These are phyloP conservation scores for Novumbra hubbsi DNA, from an alignment of 2,797 vertebrate species.

Conservation along the genomic window DNA sequence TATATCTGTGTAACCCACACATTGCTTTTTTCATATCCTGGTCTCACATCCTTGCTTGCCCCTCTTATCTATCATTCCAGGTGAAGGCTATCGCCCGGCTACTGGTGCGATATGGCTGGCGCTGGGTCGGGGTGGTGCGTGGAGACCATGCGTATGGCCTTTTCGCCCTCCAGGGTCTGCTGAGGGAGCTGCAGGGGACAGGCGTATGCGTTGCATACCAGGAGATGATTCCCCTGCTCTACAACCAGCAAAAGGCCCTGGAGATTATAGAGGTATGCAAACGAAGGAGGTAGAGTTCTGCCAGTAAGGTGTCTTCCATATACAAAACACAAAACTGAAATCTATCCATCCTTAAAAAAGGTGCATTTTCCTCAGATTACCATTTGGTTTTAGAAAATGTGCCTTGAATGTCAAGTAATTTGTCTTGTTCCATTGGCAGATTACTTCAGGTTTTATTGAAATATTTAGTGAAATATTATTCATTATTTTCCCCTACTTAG, in stretches of 20 bases:
- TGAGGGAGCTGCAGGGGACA: conserved; percentile 65
- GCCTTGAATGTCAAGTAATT: no score
- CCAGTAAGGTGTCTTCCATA: background rate
- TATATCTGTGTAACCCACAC: no score
- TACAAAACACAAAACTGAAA: no score
- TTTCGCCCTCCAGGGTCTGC: conserved; percentile 70
- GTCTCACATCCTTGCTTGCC: no score
- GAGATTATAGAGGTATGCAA: conserved; percentile 66
- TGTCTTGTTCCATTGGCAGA: no score
- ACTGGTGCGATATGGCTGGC: conserved; percentile 70
- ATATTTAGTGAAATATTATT: background rate
- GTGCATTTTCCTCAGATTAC: no score
- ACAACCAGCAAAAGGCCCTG: conserved; percentile 56
- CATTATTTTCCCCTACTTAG: background rate
- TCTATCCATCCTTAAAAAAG: no score
- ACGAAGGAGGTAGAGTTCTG: background rate
- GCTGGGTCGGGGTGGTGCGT: conserved; percentile 71
- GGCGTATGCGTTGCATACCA: conserved; percentile 71
- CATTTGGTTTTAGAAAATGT: no score
- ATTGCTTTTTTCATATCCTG: no score
- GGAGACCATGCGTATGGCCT: conserved; percentile 75
- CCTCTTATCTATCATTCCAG: conserved; percentile 21
- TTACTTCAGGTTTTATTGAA: no score
- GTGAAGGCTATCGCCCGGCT: conserved; percentile 74
- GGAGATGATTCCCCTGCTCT: conserved; percentile 72